These are phyloP conservation scores for Steatocranus sp. DNA, from an alignment of 2,797 vertebrate genomes.

Conservation along the genomic window DNA sequence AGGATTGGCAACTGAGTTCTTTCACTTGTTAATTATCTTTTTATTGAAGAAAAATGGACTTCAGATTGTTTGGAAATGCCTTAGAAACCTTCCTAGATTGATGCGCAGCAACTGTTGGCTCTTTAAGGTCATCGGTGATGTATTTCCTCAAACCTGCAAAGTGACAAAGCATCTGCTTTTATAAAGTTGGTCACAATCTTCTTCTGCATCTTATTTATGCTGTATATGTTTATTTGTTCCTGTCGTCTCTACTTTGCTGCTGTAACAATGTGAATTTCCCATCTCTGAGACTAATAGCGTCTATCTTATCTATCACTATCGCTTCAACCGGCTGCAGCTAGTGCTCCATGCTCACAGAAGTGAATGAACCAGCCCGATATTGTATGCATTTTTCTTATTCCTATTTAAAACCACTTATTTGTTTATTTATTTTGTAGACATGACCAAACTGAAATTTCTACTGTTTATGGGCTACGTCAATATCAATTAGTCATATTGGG, in stretches of 20 bases:
- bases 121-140: neutral
- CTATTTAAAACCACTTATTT: neutral
- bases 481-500: neutral
- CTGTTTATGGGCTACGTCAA: neutral
- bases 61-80: neutral
- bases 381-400: neutral
- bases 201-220: neutral
- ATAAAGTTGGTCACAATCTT: accelerated
- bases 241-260: neutral
- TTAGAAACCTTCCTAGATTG: neutral
- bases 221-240: neutral
- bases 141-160: neutral
- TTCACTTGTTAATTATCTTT: neutral
- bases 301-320: neutral
- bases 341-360: neutral
- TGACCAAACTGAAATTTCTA: neutral
- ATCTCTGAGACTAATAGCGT: neutral
- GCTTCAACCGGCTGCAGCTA: neutral
- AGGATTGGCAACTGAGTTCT: neutral
- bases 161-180: neutral
- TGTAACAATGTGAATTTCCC: neutral
- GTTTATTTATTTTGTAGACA: neutral
- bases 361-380: neutral
- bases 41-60: neutral
- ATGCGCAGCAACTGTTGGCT: neutral